Conservation (phyloP, 2,888 invertebrate species). For the Zaprionus obscuricornis region DNA sequence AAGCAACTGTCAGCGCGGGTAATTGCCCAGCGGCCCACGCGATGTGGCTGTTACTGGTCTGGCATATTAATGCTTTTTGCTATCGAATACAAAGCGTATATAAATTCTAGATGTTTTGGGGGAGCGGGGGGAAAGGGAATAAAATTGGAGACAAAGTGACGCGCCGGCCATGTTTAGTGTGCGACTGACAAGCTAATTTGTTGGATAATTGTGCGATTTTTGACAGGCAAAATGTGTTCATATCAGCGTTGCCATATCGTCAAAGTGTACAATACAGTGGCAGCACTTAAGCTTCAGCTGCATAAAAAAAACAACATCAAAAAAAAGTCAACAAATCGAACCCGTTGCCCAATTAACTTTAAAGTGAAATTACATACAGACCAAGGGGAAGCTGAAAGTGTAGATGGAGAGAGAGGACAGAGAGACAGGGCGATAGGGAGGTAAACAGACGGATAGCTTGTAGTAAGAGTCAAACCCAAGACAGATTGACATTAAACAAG, state of each 20-base stretch:
- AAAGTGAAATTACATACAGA: conserved; percentile 52
- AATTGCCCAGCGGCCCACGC: conserved; percentile 79
- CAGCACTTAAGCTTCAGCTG: conserved; percentile 9
- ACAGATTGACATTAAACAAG: conserved; percentile 83
- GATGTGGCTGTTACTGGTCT: conserved; percentile 62
- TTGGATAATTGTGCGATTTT: conserved; percentile 65
- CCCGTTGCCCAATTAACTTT: conserved; percentile 74
- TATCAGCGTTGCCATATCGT: conserved; percentile 16
- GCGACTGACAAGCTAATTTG: conserved; percentile 69
- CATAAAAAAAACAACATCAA: background rate
- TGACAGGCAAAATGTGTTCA: conserved; percentile 48
- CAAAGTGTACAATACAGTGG: conserved; percentile 16
- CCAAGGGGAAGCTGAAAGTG: conserved; percentile 3
- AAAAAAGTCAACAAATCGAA: conserved; percentile 47
- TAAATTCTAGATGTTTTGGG: background rate
- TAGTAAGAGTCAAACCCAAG: conserved; percentile 43
- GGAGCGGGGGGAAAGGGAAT: conserved; percentile 1
- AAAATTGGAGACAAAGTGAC: conserved; percentile 54
- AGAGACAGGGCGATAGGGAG: conserved; percentile 7
- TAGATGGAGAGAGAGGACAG: conserved; percentile 10
- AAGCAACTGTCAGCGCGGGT: conserved; percentile 78
- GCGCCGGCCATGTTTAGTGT: conserved; percentile 65
- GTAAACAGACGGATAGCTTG: conserved; percentile 31
- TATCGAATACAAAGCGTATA: background rate
- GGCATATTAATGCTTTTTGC: conserved; percentile 78